Percentiles rank a stretch among this genome's conserved stretches.
phyloP scores from a whole-genome alignment of 2,888 invertebrate genomes.

The Strigamia transsilvanica region DNA sequence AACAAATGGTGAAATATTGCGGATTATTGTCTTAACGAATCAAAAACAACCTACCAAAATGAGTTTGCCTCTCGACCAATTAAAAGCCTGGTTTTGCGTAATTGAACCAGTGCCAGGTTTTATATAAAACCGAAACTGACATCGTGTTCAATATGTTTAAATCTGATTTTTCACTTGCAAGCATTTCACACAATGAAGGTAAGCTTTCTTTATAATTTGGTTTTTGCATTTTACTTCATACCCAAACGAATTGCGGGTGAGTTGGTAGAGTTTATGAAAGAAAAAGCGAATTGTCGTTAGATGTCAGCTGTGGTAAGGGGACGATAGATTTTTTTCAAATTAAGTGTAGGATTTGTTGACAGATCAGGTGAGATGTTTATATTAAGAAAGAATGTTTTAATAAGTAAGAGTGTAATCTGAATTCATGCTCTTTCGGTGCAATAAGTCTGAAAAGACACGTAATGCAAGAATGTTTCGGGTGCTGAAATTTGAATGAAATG shows the following conservation, averaged over 20 bases:
- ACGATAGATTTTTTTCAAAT: background rate
- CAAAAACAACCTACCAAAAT: background rate
- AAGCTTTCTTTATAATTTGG: background rate
- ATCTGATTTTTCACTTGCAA: background rate
- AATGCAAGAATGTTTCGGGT: too few species aligned
- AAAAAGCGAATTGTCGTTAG: background rate
- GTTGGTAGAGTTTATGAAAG: background rate
- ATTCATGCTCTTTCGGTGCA: background rate
- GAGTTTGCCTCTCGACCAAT: background rate
- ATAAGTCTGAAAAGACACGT: too few species aligned
- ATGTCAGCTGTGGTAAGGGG: background rate
- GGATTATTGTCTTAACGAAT: background rate
- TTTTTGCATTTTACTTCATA: background rate
- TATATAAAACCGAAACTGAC: background rate
- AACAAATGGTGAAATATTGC: background rate
- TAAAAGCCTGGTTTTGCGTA: background rate
- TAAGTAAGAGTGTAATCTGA: background rate
- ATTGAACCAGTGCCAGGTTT: background rate
- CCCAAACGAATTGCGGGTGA: background rate
- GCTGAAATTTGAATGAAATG: background rate
- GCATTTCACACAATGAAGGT: background rate
- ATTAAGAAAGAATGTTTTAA: background rate
- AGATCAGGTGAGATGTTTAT: constrained; percentile 10
- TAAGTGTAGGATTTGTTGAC: constrained; percentile 21
- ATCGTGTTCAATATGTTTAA: background rate